These are phyloP conservation scores for Acipenser ruthenus DNA, from an alignment of 2,797 vertebrate genomes.

Conservation along the genomic window DNA sequence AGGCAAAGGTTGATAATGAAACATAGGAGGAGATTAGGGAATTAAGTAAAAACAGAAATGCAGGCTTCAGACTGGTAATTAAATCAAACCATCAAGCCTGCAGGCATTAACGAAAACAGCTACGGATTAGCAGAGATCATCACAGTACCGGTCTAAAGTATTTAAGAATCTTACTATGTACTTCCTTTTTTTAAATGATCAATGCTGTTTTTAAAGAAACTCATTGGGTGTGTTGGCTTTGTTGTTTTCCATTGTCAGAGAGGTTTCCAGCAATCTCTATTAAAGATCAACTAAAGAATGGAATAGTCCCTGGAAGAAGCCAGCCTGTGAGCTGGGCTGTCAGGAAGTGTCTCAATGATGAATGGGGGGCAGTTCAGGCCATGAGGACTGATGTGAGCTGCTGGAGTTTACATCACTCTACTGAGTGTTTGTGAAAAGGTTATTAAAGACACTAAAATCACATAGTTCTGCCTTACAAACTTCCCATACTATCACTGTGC, in stretches of 20 bases:
- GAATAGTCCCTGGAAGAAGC: slow-evolving; percentile 17
- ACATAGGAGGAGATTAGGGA: too few species aligned
- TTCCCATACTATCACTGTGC: slow-evolving; percentile 2
- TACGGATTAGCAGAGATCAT: too few species aligned
- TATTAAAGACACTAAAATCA: slow-evolving; percentile 64
- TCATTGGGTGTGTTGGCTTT: too few species aligned
- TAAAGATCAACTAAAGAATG: slow-evolving; percentile 23
- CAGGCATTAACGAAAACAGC: too few species aligned
- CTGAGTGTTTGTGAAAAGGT: slow-evolving; percentile 62
- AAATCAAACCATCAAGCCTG: too few species aligned
- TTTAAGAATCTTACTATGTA: too few species aligned
- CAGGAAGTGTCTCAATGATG: slow-evolving; percentile 53
- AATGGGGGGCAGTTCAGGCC: slow-evolving; percentile 48
- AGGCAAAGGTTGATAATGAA: too few species aligned
- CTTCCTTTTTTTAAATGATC: not conserved
- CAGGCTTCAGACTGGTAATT: too few species aligned
- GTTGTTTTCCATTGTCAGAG: slow-evolving; percentile 2
- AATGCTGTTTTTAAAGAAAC: not conserved
- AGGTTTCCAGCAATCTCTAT: slow-evolving; percentile 27
- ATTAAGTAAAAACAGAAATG: too few species aligned
- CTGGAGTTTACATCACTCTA: slow-evolving; percentile 53
- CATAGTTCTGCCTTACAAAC: slow-evolving; percentile 22
- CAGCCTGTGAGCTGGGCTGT: slow-evolving; percentile 34
- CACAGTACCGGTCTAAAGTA: too few species aligned
- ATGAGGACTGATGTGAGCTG: slow-evolving; percentile 49